Base-by-base conservation (phyloP, 2,797 vertebrate species). In the Salmo trutta region DNA sequence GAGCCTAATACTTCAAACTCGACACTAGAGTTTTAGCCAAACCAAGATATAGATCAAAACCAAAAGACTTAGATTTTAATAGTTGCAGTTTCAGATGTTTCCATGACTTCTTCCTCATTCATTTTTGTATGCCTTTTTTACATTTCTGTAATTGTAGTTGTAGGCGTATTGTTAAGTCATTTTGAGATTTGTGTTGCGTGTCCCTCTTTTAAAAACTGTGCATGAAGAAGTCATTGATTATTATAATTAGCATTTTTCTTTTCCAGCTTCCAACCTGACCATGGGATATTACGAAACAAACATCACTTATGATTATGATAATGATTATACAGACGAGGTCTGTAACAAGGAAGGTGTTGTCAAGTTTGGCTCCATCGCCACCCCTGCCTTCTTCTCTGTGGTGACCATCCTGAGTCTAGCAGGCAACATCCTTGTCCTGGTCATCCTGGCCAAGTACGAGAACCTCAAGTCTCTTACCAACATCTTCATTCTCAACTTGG, bases 401-500 rank as follows among this genome's bases (percentile, higher is more conserved):
- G 94, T 93, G 51, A 94, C 96, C 67, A 3, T 93, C 0, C 88
- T 98, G 78, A 97, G 97, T 84, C 88, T 97, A 31, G 68, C 90
- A 0, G 97, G 98, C 71, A 99, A 99, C 83, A 84, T 90, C 66
- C 92, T 98, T 0, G 96, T 98, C 59, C 81, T 99, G n/a, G 93
- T 95, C 53, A 94, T 98, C 73, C 85, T 99, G 65, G 83, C 89
- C 21, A 93, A 93, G 70, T 96, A 96, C 0, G 96, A 98, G 91
- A 96, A 90, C 51, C 87, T 97, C 10, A 94, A 89, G 78, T 96
- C 95, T 47, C 86, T 97, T 81, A 98, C 96, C 41, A 98, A 98
- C 27, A 70, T 95, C 83, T 97, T 97, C 87, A 96, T 98, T 83
- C 88, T 97, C 72, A 97, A 99, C 79, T 91, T 99, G 82, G 96